Evolutionary conservation across 2,797 vertebrate species (phyloP), one percentile per base, ranked within the genome.

Genomic region (Enteromius fasciolatus): DNA sequence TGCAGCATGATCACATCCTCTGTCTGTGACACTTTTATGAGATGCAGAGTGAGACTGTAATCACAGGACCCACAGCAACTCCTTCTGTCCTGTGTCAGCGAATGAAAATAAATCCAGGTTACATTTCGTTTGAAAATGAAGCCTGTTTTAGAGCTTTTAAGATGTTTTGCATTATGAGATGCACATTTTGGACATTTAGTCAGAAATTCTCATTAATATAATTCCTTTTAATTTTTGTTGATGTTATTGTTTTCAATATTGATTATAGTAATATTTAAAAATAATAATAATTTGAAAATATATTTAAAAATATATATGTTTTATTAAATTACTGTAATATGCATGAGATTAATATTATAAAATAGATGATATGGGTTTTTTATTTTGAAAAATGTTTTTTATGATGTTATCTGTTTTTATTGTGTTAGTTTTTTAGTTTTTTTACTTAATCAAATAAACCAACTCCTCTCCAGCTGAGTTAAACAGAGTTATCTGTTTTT

Each of bases 11-110:
- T 83, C 69, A 36, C 14, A 15, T 82, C 57, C 33, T 68, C 85
- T 25, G 39, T 80, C 63, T 48, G 25, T 82, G 66, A 82, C 61
- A 59, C 57, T 76, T 84, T 86, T 74, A 84, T 61, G 77, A 48
- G 18, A 68, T 52, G 54, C 14, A 63, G 41, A 33, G 67, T 12
- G n/a, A 74, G 57, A 39, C 15, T 33, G 46, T 63, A 8, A 61
- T 57, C 8, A 63, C 50, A 23, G 41, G 44, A n/a, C 57, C 17
- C 76, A 74, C 69, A 46, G 17, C 25, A 61, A 59, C 59, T 15
- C 5, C 46, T 57, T 67, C 64, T 44, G 48, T 61, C 59, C 57
- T 41, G 20, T 57, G 31, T 33, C 25, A 31, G 18, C 5, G 39
- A 66, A 33, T 59, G 3, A 23, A 59, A 39, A 75, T 25, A 75